Conservation (phyloP, 1,140 invertebrate species). For the Drosophila oshimai region DNA sequence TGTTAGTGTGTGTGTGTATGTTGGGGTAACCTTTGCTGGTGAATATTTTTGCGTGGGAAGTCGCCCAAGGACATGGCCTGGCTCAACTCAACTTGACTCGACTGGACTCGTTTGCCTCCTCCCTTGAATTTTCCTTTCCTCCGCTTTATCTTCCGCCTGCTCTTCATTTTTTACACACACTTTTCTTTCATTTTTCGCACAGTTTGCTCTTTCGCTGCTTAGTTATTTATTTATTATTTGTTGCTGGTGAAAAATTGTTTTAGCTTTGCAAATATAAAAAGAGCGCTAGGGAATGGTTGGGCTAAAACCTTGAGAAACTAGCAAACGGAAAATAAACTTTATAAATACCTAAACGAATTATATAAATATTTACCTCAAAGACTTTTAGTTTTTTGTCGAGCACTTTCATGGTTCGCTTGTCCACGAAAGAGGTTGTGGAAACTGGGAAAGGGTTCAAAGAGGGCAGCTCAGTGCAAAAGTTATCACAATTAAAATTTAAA, state of each 20-base stretch:
- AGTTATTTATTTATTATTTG: conserved; percentile 74
- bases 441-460: background rate
- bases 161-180: conserved; percentile 2
- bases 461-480: background rate
- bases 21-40: conserved; percentile 73
- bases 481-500: background rate
- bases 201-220: conserved; percentile 32
- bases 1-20: conserved; percentile 23
- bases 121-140: conserved; percentile 36
- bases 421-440: background rate
- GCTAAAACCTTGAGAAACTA: conserved; percentile 10
- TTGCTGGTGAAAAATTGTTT: conserved; percentile 64
- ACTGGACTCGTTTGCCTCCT: conserved; percentile 51
- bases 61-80: conserved; percentile 82
- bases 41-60: conserved; percentile 77
- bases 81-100: conserved; percentile 50
- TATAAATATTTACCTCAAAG: conserved; percentile 24
- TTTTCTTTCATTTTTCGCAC: conserved; percentile 27
- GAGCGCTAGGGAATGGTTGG: conserved; percentile 37
- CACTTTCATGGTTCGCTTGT: conserved; percentile 30
- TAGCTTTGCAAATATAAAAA: conserved; percentile 27
- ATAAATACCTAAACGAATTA: conserved; percentile 5
- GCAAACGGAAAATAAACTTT: background rate
- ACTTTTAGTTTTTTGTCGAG: conserved; percentile 9
- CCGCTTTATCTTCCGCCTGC: background rate